phyloP scores from a whole-genome alignment of 2,888 invertebrate genomes.

The Andrena bucephala region DNA sequence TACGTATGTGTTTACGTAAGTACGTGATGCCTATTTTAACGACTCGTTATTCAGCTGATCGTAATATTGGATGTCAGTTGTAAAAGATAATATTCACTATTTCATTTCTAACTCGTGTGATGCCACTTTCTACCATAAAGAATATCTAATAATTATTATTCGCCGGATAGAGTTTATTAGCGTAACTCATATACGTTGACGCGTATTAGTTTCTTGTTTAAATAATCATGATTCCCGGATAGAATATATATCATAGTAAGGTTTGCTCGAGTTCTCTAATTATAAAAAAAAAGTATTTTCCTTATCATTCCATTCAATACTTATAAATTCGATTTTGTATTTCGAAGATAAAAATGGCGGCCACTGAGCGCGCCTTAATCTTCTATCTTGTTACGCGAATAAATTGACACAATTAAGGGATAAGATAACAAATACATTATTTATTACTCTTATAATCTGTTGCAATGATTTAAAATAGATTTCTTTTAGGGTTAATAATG shows the following conservation, averaged over 20 bases:
- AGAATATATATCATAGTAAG: background rate
- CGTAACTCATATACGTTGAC: background rate
- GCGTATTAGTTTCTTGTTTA: background rate
- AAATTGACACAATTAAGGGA: conserved; percentile 16
- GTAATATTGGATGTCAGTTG: background rate
- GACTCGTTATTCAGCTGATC: conserved; percentile 12
- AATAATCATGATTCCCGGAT: background rate
- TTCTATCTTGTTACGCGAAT: background rate
- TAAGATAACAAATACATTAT: conserved; percentile 20
- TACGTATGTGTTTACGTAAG: background rate
- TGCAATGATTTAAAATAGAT: conserved; percentile 14
- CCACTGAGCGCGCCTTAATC: conserved; percentile 6
- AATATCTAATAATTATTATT: background rate
- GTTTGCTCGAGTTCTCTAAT: background rate
- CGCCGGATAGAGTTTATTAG: background rate
- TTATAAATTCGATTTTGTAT: conserved; percentile 4
- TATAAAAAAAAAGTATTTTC: background rate
- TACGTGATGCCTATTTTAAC: conserved; percentile 11
- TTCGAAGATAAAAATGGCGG: conserved; percentile 8
- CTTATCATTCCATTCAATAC: background rate
- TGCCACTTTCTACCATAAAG: background rate
- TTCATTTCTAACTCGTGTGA: background rate
- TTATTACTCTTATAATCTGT: conserved; percentile 10
- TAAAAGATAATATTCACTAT: background rate
- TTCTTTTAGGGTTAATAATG: background rate